phyloP scores from a whole-genome alignment of 2,797 vertebrate species.

The Poliocrania exsul region DNA sequence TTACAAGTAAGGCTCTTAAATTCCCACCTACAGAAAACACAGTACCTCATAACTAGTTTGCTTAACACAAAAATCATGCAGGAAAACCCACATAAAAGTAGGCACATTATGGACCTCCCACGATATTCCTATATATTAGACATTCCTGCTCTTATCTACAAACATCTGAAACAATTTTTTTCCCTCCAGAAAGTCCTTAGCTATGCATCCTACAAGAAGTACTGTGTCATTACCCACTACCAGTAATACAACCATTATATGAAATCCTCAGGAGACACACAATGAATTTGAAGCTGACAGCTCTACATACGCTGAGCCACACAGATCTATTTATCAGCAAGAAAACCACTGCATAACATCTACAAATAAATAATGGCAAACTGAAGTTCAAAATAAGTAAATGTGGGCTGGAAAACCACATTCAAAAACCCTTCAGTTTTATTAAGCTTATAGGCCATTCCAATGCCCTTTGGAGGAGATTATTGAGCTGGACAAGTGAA shows the following conservation, averaged over 20 bases:
- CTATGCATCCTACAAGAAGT: not conserved
- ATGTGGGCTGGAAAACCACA: not conserved
- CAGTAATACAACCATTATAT: not conserved
- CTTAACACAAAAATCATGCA: not conserved
- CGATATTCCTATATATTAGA: not conserved
- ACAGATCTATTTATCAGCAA: not conserved
- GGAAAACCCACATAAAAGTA: accelerated
- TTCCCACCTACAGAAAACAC: not conserved
- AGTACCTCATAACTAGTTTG: not conserved
- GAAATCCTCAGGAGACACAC: not conserved
- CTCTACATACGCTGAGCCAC: not conserved
- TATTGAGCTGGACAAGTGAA: not conserved
- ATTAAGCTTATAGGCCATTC: not conserved
- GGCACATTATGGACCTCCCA: not conserved
- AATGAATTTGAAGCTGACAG: not conserved
- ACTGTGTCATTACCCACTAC: not conserved
- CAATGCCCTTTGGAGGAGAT: not conserved
- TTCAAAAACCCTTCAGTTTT: not conserved
- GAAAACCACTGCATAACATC: not conserved
- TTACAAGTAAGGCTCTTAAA: not conserved
- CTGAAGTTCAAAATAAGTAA: not conserved
- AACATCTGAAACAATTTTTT: not conserved
- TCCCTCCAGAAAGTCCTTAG: not conserved
- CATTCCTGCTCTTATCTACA: not conserved
- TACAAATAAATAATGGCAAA: not conserved